Base-by-base conservation (phyloP, 2,113 vertebrate genomes). In the Pterocles orientalis region DNA sequence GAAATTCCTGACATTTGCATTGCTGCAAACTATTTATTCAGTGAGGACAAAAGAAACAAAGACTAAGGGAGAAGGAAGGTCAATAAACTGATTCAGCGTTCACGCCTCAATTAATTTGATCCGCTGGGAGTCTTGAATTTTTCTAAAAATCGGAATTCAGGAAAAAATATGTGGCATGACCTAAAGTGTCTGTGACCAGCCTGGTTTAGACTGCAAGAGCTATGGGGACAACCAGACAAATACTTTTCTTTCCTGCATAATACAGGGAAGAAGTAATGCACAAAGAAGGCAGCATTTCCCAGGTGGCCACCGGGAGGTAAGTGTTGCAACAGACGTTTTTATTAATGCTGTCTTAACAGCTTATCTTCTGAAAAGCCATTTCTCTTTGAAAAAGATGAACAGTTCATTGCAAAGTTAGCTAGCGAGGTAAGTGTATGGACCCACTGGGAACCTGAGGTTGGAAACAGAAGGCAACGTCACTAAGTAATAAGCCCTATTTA, bases 331-430 rank as follows among this genome's bases (percentile, higher is more conserved):
- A 9, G 7, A 89, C 53, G 65, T 21, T 91, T 93, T 92, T 79
- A 93, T 92, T 95, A 93, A 90, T 88, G 82, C 90, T 95, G 90
- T 53, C 88, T 93, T 85, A 93, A 90, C 26, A 81, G 82, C 48
- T 93, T 94, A 84, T 86, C 82, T 86, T 75, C 82, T 64, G 56
- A 41, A 90, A 86, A 93, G 45, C 71, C 72, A 62, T 47, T 94
- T 84, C 65, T 86, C 64, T 78, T 54, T 57, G 43, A 79, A 80
- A 58, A 64, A 84, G 88, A 88, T 50, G 86, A 94, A 91, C 62
- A 70, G 50, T 43, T 91, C 58, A 41, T 54, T 94, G 86, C 88
- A 50, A 83, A 88, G 65, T 72, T 50, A 60, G 65, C 53, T 43
- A 26, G 36, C 4, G 3, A 94, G 58, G 61, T 34, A 94, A 88